Base-by-base conservation (phyloP, 2,113 vertebrate genomes). In the Chrysochloris asiatica region DNA sequence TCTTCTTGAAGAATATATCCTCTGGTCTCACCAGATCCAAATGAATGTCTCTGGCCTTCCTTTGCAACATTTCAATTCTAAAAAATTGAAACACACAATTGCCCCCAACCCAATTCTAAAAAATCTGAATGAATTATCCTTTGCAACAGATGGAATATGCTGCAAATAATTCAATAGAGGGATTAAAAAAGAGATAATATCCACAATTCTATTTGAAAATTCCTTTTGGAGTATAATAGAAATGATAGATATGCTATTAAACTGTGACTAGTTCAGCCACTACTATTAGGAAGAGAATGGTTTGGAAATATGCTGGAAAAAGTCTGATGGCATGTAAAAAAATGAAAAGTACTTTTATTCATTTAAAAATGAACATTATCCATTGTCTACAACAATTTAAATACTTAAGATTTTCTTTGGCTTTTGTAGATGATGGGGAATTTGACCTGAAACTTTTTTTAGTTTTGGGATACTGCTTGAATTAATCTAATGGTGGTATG, bases 111-210 rank as follows among this genome's bases (percentile, higher is more conserved):
- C 26, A 59, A 56, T 61, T 93, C 30, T 59, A 54, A 84, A 92
- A 89, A 56, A 50, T 89, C 28, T 50, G 8, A 82, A 65, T 75
- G 54, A 28, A 85, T 89, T 30, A 59, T 41, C 11, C 9, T 63
- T 82, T 80, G 33, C 80, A 69, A 86, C 12, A 69, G 43, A 75
- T 8, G 19, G 19, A 96, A 95, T 93, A 28, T 94, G 93, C 96
- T 97, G 96, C 93, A 89, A 97, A 96, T 38, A 93, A 77, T 90
- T 96, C 88, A 87, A 82, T 85, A 93, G 54, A 65, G 88, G 54
- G n/a, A 92, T 75, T 38, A 30, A 59, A 85, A 93, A 90, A 65
- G 72, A 83, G 82, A 81, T 88, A 91, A 91, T 87, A 94, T 69
- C 88, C 81, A 84, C 93, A 75, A 96, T 95, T 63, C 56, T 82